Base-by-base conservation (phyloP, 1,140 invertebrate genomes). In the Pseudomyrmex sp. region DNA sequence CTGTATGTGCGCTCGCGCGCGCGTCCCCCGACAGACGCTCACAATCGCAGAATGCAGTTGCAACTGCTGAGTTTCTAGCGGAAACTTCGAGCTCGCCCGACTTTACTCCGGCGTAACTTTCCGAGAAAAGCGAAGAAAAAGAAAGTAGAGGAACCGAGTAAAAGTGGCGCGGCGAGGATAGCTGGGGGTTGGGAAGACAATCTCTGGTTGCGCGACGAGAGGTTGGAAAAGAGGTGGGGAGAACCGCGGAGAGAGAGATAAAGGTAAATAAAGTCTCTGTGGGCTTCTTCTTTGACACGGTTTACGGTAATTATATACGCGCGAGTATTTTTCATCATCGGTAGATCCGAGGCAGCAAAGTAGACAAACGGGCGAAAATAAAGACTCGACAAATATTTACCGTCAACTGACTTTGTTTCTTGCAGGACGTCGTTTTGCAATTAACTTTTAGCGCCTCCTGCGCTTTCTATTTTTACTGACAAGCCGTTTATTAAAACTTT, bases 21-120 rank as follows among this genome's bases (percentile, higher is more conserved):
- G 48, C 23, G 8, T 15, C 7, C 46, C 66, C n/a, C 35, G 35
- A 35, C 35, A 35, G 48, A 80, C 54, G 66, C 44, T 59, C 54
- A 80, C 79, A 76, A 76, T 75, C 50, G 70, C n/a, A 76, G 72
- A 75, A 82, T 76, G 80, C 80, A 82, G 80, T 73, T 63, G 72
- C 72, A 23, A 73, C 61, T 82, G 70, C 59, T 35, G 70, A 82
- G 59, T 50, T 80, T 80, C 66, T 35, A 70, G 54, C 66, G 44
- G 58, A 80, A 35, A 80, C 76, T 80, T 80, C 44, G 46, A 35
- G 54, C 54, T 61, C 46, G 2, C 44, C 35, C 70, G 72, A 82
- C 72, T 82, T 82, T 75, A 20, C 58, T 35, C n/a, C 13, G 48
- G 20, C 48, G 80, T 76, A 82, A 82, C 80, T 82, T 82, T 62